A percentile compares a stretch with the other conserved stretches of the same genome.
These are phyloP conservation scores for Lutraria lutraria DNA, from an alignment of 2,888 invertebrate genomes.

Conservation along the genomic window DNA sequence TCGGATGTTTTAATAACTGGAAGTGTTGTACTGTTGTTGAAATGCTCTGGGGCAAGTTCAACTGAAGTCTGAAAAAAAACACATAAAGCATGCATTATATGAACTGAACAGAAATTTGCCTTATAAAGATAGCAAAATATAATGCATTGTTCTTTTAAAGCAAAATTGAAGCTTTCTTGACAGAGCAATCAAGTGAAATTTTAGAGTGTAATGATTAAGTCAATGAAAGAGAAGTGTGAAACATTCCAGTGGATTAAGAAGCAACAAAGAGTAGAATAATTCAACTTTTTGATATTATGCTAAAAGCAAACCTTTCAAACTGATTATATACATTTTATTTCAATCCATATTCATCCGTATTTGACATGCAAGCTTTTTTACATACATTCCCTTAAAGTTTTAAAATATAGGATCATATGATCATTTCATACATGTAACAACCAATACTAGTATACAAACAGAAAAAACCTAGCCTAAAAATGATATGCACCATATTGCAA, in stretches of 20 bases:
- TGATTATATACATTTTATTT: too few relatives aligned
- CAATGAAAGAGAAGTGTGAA: too few relatives aligned
- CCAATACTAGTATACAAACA: neutral
- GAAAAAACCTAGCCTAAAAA: neutral
- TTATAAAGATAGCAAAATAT: too few relatives aligned
- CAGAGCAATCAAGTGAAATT: too few relatives aligned
- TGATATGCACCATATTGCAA: neutral
- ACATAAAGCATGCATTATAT: neutral
- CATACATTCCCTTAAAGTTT: neutral
- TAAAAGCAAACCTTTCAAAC: too few relatives aligned
- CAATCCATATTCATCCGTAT: too few relatives aligned
- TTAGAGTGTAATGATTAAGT: too few relatives aligned
- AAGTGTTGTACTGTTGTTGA: constrained; percentile 77
- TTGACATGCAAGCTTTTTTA: neutral
- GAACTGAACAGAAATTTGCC: neutral
- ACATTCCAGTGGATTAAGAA: too few relatives aligned
- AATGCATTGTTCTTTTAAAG: too few relatives aligned
- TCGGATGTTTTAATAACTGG: constrained; percentile 90
- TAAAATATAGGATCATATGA: neutral
- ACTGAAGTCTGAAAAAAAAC: constrained; percentile 74
- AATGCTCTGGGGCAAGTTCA: constrained; percentile 80
- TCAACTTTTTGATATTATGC: too few relatives aligned
- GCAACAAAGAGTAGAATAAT: too few relatives aligned
- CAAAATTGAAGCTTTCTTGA: too few relatives aligned
- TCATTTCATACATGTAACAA: neutral